phyloP scores from a whole-genome alignment of 1,140 invertebrate genomes.

The Sinella curviseta region DNA sequence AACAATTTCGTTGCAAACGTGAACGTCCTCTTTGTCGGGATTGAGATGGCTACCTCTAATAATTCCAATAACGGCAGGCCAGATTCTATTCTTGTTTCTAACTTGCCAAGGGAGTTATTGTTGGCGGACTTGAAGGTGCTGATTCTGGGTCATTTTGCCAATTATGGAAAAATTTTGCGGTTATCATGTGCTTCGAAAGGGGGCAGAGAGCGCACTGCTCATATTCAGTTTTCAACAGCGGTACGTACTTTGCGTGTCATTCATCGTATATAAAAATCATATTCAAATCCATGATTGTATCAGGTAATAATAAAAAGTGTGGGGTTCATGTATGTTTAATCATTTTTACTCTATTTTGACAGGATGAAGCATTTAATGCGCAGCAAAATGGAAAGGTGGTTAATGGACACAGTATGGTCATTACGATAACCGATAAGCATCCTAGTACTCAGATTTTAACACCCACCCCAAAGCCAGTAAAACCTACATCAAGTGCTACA shows the following conservation, averaged over 20 bases:
- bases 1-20: no score
- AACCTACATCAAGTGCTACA: background rate
- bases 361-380: background rate
- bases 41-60: no score
- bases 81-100: background rate
- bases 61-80: no score
- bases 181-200: background rate
- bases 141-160: background rate
- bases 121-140: background rate
- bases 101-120: background rate
- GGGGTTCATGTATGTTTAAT: background rate
- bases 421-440: background rate
- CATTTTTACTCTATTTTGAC: background rate
- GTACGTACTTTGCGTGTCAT: background rate
- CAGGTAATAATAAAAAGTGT: background rate
- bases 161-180: background rate
- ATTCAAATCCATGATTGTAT: no score
- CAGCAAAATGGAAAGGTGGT: background rate
- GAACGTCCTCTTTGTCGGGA: no score
- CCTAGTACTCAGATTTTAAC: background rate
- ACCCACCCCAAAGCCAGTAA: background rate
- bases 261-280: no score
- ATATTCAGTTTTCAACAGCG: background rate
- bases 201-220: background rate
- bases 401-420: background rate